Evolutionary conservation across 1,140 invertebrate genomes (phyloP), one percentile per base, ranked within the genome.

Genomic region (Neotoxoptera formosana): DNA sequence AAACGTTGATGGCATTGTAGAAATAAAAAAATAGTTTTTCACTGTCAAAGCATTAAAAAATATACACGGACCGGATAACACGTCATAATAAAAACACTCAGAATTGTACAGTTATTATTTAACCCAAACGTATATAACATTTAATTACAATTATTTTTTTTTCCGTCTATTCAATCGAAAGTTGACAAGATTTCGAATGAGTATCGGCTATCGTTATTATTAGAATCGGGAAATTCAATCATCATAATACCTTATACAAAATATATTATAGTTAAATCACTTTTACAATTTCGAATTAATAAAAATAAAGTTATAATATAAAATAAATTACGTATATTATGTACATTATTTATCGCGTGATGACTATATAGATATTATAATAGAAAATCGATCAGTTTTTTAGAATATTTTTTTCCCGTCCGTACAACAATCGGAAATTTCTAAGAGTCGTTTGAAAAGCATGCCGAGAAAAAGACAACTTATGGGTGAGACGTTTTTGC

Each of bases 401-500:
- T n/a, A n/a, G 17, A 53, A 76, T 14, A 87, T n/a, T 25, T 47
- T 45, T 47, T 87, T 48, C 7, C 45, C 45, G 11, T 47, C 45
- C 47, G 30, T 48, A 87, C 45, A 87, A 87, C 34, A 86, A 51
- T 56, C 87, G 48, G n/a, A 51, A 34, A 53, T 41, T 89, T 89
- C 87, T 36, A 56, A 89, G 48, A 56, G 51, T 56, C 87, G 48
- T 89, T 89, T 56, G n/a, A 56, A 53, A 36, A 53, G 45, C 47
- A 87, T n/a, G 47, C 86, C 30, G n/a, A 53, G 87, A 51, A 89
- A 88, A 89, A 53, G 47, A 89, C 88, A 67, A 90, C 56, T 90
- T 60, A 67, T 67, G 89, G 89, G 56, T 36, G 88, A 89, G 88
- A 56, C 53, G 45, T 90, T 90, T 67, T 90, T 41, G 89, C 56